A percentile compares a stretch with the other conserved stretches of the same genome.
These are phyloP conservation scores for Pissodes strobi DNA, from an alignment of 1,140 invertebrate genomes.

Conservation along the genomic window DNA sequence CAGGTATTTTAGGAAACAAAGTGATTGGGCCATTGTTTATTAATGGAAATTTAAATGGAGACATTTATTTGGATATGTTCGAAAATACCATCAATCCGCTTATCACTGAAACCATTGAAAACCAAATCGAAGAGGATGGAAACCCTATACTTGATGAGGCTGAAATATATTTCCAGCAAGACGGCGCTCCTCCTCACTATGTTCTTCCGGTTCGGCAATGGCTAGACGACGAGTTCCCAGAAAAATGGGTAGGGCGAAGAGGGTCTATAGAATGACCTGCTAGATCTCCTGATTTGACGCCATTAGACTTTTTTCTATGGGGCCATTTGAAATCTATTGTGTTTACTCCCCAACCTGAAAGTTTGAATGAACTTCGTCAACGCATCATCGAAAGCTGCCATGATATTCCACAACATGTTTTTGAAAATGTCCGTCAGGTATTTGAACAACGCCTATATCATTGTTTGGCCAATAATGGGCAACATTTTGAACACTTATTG, in stretches of 20 bases:
- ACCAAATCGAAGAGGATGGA: not conserved
- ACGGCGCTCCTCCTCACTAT: too few species aligned
- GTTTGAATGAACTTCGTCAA: constrained; percentile 4
- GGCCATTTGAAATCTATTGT: too few species aligned
- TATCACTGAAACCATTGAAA: not conserved
- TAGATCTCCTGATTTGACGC: too few species aligned
- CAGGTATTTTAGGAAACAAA: not conserved
- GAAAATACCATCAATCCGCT: constrained; percentile 1
- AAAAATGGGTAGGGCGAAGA: too few species aligned
- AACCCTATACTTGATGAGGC: not conserved
- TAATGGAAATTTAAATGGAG: not conserved
- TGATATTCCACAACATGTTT: not conserved
- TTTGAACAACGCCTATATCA: constrained; percentile 1
- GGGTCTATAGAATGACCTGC: too few species aligned
- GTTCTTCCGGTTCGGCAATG: not conserved
- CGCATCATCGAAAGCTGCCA: not conserved
- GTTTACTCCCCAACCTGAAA: not conserved
- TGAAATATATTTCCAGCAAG: constrained; percentile 3
- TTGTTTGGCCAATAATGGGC: not conserved
- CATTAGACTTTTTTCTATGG: too few species aligned
- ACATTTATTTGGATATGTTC: constrained; percentile 4
- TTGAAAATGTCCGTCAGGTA: not conserved
- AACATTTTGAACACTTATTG: not conserved
- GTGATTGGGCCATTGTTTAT: not conserved
- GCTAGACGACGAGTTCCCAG: not conserved